These are phyloP conservation scores for Muricea muricata DNA, from an alignment of 92 coral and sea anemone genomes.

Conservation along the genomic window DNA sequence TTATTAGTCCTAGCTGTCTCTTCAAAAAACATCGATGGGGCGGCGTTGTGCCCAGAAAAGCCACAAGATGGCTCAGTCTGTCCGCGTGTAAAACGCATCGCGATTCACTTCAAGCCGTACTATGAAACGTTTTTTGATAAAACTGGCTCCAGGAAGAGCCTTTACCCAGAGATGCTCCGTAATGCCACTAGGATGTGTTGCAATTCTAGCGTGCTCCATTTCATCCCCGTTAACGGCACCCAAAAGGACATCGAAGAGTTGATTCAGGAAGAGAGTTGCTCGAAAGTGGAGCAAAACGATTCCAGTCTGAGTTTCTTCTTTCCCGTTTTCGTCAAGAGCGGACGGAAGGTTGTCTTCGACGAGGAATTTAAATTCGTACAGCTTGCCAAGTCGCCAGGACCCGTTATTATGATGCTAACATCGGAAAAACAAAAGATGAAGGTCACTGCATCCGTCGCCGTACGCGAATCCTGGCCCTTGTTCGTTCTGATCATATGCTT, in stretches of 20 bases:
- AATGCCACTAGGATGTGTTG: constrained; percentile 18
- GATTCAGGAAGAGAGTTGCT: constrained; percentile 16
- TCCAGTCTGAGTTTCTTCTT: constrained; percentile 26
- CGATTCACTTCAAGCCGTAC: constrained; percentile 39
- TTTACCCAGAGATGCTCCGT: constrained; percentile 8
- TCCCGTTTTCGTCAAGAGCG: constrained; percentile 30
- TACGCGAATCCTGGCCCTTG: constrained; percentile 32
- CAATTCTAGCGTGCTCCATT: neutral
- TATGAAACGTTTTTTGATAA: constrained; percentile 24
- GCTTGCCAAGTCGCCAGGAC: constrained; percentile 27
- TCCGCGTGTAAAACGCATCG: constrained; percentile 1
- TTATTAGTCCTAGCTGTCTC: neutral
- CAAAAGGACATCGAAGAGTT: constrained; percentile 27
- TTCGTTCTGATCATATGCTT: constrained; percentile 16
- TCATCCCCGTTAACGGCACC: neutral
- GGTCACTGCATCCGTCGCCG: constrained; percentile 33
- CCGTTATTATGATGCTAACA: constrained; percentile 23
- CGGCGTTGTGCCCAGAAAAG: neutral
- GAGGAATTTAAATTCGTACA: constrained; percentile 27
- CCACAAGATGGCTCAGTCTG: constrained; percentile 26
- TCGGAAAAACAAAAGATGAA: constrained; percentile 38
- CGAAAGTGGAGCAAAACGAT: constrained; percentile 5
- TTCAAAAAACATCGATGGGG: neutral
- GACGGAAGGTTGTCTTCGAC: constrained; percentile 25
- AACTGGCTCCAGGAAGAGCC: constrained; percentile 2